phyloP scores from a whole-genome alignment of 2,888 invertebrate genomes.

The Hecatera dysodea region DNA sequence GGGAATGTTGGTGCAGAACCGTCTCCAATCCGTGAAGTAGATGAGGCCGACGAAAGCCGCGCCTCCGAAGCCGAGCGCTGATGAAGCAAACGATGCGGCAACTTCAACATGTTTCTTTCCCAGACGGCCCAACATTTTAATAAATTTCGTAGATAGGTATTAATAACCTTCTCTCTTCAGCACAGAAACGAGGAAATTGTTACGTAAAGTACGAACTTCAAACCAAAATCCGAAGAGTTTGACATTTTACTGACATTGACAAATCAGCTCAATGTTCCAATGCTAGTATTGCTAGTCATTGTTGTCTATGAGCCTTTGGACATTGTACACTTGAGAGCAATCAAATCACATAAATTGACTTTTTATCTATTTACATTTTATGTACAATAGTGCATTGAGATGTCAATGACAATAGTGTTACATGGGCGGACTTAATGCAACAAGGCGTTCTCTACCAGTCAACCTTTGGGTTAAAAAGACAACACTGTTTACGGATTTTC shows the following conservation, averaged over 20 bases:
- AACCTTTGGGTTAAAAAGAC: too few relatives aligned
- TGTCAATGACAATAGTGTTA: too few relatives aligned
- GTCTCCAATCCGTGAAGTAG: conserved; percentile 95
- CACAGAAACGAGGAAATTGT: conserved; percentile 35
- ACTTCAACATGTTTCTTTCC: conserved; percentile 92
- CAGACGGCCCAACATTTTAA: conserved; percentile 84
- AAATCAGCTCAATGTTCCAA: too few relatives aligned
- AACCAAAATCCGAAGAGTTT: background rate
- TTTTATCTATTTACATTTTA: too few relatives aligned
- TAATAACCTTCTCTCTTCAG: background rate
- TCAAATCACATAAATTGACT: too few relatives aligned
- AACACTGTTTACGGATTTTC: too few relatives aligned
- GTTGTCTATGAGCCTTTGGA: too few relatives aligned
- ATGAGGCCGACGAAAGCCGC: conserved; percentile 91
- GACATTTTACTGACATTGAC: conserved; percentile 7
- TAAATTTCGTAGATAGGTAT: background rate
- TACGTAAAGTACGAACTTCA: conserved; percentile 66
- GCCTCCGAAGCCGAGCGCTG: conserved; percentile 92
- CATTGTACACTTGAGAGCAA: too few relatives aligned
- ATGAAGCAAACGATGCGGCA: conserved; percentile 88
- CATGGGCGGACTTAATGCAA: too few relatives aligned
- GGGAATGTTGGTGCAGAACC: conserved; percentile 93
- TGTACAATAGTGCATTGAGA: too few relatives aligned
- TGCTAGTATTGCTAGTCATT: too few relatives aligned
- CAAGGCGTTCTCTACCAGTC: too few relatives aligned